A percentile compares a stretch with the other conserved stretches of the same genome.
Conservation (phyloP, 2,888 invertebrate species). For the Limnephilus rhombicus region DNA sequence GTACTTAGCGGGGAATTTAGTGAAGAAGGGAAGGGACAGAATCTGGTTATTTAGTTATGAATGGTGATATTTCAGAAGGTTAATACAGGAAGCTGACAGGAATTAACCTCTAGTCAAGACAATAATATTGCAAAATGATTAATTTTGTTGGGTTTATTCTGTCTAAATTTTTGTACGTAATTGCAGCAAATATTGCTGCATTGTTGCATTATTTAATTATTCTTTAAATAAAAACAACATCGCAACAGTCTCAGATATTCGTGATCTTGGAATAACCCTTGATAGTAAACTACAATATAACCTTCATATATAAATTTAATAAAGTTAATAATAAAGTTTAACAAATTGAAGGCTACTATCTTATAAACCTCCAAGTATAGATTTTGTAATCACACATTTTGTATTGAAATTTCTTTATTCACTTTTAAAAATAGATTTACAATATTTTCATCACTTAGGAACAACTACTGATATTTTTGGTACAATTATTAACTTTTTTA, state of each 20-base stretch:
- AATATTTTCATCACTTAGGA: slow-evolving; percentile 5
- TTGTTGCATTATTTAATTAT: too few species aligned
- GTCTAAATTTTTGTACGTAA: background rate
- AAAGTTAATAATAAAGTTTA: too few species aligned
- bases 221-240: too few species aligned
- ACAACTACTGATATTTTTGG: slow-evolving; percentile 6
- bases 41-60: background rate
- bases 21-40: background rate
- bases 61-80: background rate
- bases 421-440: background rate
- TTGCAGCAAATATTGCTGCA: background rate
- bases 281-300: too few species aligned
- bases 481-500: background rate
- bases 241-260: too few species aligned
- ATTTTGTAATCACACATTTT: too few species aligned
- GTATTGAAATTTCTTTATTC: too few species aligned
- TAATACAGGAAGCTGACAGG: background rate
- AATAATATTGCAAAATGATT: background rate
- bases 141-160: background rate
- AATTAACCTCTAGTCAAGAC: background rate
- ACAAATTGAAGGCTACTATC: background rate
- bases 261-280: too few species aligned
- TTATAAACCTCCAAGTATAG: background rate
- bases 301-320: too few species aligned
- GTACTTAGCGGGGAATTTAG: background rate